A percentile compares a stretch with the other conserved stretches of the same genome.
phyloP scores from a whole-genome alignment of 2,113 vertebrate genomes.

The Amia ocellicauda region DNA sequence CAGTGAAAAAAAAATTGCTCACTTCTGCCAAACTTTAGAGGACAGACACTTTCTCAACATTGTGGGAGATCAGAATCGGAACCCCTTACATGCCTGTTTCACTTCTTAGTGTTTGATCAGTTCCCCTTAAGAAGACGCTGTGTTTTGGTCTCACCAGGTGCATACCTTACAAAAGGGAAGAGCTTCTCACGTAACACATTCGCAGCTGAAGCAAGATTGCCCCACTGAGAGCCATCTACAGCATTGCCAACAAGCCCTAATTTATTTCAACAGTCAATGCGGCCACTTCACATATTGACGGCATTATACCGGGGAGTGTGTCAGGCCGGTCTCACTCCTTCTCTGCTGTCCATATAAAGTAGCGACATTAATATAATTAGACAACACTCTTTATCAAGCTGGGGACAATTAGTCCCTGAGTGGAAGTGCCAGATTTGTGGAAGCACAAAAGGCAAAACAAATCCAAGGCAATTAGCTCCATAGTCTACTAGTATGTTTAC shows the following conservation, averaged over 20 bases:
- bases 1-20: too few species aligned
- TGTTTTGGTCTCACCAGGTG: background rate
- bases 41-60: too few species aligned
- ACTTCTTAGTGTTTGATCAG: background rate
- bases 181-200: background rate
- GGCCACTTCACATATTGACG: background rate
- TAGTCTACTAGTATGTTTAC: background rate
- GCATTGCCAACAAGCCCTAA: background rate
- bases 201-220: background rate
- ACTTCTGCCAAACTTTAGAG: too few species aligned
- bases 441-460: background rate
- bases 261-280: background rate
- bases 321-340: background rate
- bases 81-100: too few species aligned
- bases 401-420: background rate
- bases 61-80: too few species aligned
- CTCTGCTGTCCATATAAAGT: background rate
- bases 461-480: background rate
- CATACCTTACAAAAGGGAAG: background rate
- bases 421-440: background rate
- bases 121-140: background rate
- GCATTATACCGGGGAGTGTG: background rate
- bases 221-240: background rate
- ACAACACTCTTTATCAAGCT: background rate
- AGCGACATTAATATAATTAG: conserved; percentile 4